Evolutionary conservation across 2,113 vertebrate genomes (phyloP).

Genomic region (Syngnathus typhle): DNA sequence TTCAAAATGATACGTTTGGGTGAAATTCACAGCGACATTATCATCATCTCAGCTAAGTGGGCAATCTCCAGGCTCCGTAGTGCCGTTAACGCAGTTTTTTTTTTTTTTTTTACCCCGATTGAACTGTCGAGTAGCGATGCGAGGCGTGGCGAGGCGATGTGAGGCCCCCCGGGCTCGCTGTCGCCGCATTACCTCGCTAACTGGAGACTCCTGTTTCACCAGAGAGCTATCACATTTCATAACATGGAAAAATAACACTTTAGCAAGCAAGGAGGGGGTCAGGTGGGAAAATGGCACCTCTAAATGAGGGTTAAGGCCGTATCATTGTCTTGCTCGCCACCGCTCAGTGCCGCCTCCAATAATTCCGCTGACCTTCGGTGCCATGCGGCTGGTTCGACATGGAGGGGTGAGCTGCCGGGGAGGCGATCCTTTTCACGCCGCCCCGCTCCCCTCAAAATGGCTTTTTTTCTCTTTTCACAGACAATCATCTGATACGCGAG

Average conservation of each 20-base stretch:
- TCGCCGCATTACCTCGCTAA: constrained; percentile 69
- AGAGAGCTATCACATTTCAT: constrained; percentile 74
- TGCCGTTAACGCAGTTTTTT: constrained; percentile 55
- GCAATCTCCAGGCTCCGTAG: constrained; percentile 61
- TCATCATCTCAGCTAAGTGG: constrained; percentile 64
- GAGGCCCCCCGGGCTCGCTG: constrained; percentile 48
- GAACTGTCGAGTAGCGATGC: constrained; percentile 54
- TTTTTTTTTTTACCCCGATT: constrained; percentile 63
- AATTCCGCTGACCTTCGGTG: constrained; percentile 75
- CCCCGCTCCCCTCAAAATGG: constrained; percentile 74
- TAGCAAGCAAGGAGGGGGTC: constrained; percentile 59
- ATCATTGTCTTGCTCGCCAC: constrained; percentile 74
- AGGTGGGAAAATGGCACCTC: constrained; percentile 79
- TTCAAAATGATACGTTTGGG: constrained; percentile 70
- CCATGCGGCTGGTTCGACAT: constrained; percentile 73
- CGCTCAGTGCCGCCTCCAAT: constrained; percentile 80
- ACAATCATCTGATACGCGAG: constrained; percentile 76
- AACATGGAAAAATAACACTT: constrained; percentile 77
- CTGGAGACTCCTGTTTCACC: constrained; percentile 68
- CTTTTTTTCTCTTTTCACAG: constrained; percentile 78
- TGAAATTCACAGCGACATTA: constrained; percentile 71
- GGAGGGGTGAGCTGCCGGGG: constrained; percentile 74
- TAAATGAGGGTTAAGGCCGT: constrained; percentile 80
- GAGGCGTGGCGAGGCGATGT: constrained; percentile 41
- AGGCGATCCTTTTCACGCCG: constrained; percentile 72